Percentiles rank a stretch among this genome's conserved stretches.
Conservation (phyloP, 2,888 invertebrate genomes). For the Coelogynopora nodosa region DNA sequence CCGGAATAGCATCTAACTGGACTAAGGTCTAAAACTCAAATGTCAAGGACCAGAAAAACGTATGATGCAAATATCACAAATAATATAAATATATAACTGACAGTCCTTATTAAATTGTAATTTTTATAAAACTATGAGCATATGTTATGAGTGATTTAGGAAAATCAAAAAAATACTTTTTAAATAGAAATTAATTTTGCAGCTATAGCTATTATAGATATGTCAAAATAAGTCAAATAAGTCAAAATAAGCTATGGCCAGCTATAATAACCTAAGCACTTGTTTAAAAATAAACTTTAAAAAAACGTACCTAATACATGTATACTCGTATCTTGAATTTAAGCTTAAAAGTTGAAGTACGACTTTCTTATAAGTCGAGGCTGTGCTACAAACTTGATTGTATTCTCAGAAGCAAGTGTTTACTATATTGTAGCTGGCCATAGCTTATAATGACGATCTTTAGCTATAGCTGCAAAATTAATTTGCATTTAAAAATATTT, state of each 20-base stretch:
- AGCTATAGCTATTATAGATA: constrained; percentile 15
- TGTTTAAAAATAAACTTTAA: background rate
- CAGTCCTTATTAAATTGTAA: constrained; percentile 18
- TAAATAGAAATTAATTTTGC: constrained; percentile 14
- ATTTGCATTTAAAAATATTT: constrained; percentile 28
- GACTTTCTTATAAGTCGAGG: constrained; percentile 28
- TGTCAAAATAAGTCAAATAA: no score
- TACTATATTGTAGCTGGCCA: background rate
- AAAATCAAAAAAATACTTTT: constrained; percentile 21
- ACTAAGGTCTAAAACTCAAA: constrained; percentile 16
- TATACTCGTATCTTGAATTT: constrained; percentile 31
- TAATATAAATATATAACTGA: background rate
- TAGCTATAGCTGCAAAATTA: constrained; percentile 19
- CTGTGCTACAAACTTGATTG: constrained; percentile 13
- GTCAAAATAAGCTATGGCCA: constrained; percentile 17
- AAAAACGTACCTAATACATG: constrained; percentile 1
- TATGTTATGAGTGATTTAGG: constrained; percentile 3
- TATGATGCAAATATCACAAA: background rate
- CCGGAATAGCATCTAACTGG: constrained; percentile 11
- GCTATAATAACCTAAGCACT: background rate
- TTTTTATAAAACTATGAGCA: background rate
- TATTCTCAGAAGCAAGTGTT: constrained; percentile 25
- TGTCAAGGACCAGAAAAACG: background rate
- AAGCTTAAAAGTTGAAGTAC: constrained; percentile 8
- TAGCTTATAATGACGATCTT: constrained; percentile 25